Conservation (phyloP, 2,113 vertebrate genomes). For the Rhabdomys dilectus region DNA sequence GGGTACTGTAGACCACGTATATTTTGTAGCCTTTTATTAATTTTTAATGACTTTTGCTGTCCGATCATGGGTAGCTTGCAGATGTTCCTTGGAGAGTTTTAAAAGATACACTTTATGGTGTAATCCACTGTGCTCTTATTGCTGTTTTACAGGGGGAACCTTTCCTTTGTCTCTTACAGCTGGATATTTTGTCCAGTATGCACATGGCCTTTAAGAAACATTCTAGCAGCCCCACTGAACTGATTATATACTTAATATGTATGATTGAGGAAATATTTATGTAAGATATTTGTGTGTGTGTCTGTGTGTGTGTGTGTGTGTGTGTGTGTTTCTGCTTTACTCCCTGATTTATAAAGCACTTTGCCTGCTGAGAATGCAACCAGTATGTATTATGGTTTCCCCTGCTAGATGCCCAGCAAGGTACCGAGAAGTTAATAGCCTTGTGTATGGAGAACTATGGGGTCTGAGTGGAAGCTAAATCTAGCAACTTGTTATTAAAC, state of each 20-base stretch:
- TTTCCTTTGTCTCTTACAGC: background rate
- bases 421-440: background rate
- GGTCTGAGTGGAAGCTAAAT: background rate
- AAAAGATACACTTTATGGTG: background rate
- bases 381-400: background rate
- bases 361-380: background rate
- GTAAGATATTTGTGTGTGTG: background rate
- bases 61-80: constrained; percentile 17
- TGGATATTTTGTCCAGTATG: background rate
- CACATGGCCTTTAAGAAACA: background rate
- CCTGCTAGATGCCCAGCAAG: background rate
- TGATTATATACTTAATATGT: background rate
- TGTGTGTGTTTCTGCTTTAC: background rate
- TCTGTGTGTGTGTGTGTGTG: background rate
- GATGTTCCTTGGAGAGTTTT: constrained; percentile 29
- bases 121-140: constrained; percentile 41
- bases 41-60: constrained; percentile 53
- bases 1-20: background rate
- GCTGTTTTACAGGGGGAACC: background rate
- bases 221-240: background rate
- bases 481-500: background rate
- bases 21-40: constrained; percentile 39
- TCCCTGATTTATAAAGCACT: background rate
- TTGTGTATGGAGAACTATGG: background rate
- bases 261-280: background rate